Conservation (phyloP, 2,113 vertebrate species). For the Agapornis roseicollis region DNA sequence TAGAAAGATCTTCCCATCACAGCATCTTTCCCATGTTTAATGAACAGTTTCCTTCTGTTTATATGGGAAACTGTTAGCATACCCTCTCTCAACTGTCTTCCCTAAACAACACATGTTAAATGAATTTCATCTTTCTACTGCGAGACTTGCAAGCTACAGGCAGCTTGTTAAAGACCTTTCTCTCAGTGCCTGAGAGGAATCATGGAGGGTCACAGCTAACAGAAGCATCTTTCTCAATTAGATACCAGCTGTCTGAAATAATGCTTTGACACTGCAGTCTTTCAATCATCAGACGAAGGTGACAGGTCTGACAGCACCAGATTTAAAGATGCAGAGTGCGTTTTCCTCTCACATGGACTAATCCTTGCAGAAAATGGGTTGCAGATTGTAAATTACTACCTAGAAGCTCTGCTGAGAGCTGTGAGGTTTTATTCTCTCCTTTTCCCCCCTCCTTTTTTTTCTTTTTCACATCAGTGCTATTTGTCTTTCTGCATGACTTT, state of each 20-base stretch:
- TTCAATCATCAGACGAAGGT: background rate
- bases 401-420: background rate
- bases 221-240: constrained; percentile 34
- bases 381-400: background rate
- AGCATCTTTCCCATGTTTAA: background rate
- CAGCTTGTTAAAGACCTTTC: constrained; percentile 14
- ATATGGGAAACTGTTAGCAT: background rate
- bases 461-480: background rate
- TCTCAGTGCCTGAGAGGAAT: background rate
- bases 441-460: rapidly evolving
- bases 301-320: constrained; percentile 12
- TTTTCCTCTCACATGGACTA: background rate
- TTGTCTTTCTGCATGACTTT: background rate
- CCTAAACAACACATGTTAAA: background rate
- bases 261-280: background rate
- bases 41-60: constrained; percentile 25
- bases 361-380: background rate
- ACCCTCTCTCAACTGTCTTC: background rate
- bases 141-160: background rate
- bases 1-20: background rate
- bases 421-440: background rate
- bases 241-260: background rate
- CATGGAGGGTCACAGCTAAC: background rate
- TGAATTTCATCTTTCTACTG: background rate
- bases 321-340: background rate